Percentiles rank a stretch among this genome's conserved stretches.
Conservation (phyloP, 1,140 invertebrate genomes). For the Helicoverpa armigera region DNA sequence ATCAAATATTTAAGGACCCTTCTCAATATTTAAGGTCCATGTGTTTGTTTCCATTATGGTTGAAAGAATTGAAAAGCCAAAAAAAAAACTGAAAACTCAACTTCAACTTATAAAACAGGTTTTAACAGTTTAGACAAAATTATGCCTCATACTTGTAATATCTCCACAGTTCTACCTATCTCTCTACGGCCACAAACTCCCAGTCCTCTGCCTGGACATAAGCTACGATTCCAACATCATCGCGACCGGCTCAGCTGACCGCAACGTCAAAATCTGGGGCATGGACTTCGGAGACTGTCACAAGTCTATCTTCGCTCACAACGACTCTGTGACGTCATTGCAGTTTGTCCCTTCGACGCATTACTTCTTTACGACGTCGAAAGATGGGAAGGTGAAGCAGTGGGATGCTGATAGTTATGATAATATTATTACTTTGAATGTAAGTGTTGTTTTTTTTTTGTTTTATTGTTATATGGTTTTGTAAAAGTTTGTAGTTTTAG, state of each 20-base stretch:
- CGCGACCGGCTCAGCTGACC: slow-evolving; percentile 97
- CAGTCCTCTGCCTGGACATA: slow-evolving; percentile 97
- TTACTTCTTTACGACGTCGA: slow-evolving; percentile 96
- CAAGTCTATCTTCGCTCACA: slow-evolving; percentile 95
- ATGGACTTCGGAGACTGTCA: slow-evolving; percentile 99
- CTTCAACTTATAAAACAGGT: too few relatives aligned
- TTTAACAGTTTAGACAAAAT: neutral
- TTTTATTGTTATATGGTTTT: too few relatives aligned
- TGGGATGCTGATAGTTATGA: slow-evolving; percentile 99
- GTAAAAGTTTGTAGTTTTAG: too few relatives aligned
- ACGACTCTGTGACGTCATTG: slow-evolving; percentile 96
- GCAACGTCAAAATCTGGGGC: slow-evolving; percentile 99
- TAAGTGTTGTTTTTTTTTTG: slow-evolving; percentile 71
- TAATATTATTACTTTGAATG: slow-evolving; percentile 96
- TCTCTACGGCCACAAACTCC: slow-evolving; percentile 98
- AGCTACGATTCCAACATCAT: slow-evolving; percentile 96
- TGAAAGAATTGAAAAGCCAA: too few relatives aligned
- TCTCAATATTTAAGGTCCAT: too few relatives aligned
- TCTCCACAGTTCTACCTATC: slow-evolving; percentile 95
- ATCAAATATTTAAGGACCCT: too few relatives aligned
- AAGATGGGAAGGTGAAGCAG: slow-evolving; percentile 97
- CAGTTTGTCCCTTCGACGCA: slow-evolving; percentile 97
- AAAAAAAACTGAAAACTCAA: too few relatives aligned
- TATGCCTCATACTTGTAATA: neutral
- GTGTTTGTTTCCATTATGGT: too few relatives aligned